These are phyloP conservation scores for Cettia cetti DNA, from an alignment of 2,113 vertebrate genomes.

Conservation along the genomic window DNA sequence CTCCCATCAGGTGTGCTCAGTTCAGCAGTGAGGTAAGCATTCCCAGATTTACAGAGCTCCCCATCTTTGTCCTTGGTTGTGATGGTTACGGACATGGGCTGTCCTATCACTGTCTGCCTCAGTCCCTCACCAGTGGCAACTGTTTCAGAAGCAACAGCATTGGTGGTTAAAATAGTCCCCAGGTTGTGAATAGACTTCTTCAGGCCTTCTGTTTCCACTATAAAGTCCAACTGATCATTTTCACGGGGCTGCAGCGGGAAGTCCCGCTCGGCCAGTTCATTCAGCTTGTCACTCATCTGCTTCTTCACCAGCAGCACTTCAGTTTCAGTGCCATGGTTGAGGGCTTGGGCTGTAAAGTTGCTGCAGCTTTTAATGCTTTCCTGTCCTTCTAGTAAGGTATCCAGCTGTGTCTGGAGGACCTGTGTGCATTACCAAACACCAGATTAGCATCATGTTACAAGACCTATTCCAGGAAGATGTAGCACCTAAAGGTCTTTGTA, in stretches of 20 bases:
- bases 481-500: background rate
- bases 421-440: constrained; percentile 30
- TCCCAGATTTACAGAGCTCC: constrained; percentile 92
- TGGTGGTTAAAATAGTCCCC: constrained; percentile 91
- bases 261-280: constrained; percentile 82
- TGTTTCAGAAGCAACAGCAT: constrained; percentile 90
- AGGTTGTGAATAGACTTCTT: constrained; percentile 97
- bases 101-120: constrained; percentile 87
- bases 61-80: constrained; percentile 96
- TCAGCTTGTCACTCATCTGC: constrained; percentile 93
- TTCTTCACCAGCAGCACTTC: constrained; percentile 96
- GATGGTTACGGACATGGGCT: constrained; percentile 88
- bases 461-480: background rate
- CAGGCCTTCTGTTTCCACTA: constrained; percentile 91
- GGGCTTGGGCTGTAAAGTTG: constrained; percentile 91
- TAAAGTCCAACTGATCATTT: constrained; percentile 91
- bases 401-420: constrained; percentile 94
- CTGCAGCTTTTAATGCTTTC: constrained; percentile 93
- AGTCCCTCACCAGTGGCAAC: constrained; percentile 92
- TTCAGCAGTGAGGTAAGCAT: constrained; percentile 86
- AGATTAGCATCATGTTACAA: background rate
- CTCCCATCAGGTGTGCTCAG: constrained; percentile 85
- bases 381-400: constrained; percentile 88
- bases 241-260: constrained; percentile 90
- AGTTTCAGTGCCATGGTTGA: constrained; percentile 89